Evolutionary conservation across 2,797 vertebrate genomes (phyloP).

Genomic region (Esox lucius): DNA sequence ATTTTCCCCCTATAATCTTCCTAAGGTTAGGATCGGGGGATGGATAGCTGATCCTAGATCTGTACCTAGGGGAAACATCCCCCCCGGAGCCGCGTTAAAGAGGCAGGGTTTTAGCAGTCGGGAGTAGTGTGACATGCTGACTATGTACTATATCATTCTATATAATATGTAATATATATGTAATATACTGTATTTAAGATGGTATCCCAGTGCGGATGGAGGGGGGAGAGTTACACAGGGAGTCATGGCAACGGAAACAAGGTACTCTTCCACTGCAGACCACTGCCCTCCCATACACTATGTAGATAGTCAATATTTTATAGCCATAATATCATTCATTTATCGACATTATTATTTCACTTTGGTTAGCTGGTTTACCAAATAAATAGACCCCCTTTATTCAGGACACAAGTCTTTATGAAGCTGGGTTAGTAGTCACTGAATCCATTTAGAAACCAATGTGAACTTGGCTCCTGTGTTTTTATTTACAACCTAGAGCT

Average conservation of each 20-base stretch:
- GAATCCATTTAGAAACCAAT: neutral
- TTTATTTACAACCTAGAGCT: neutral
- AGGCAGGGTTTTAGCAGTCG: constrained; percentile 1
- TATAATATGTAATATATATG: constrained; percentile 4
- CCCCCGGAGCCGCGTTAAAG: neutral
- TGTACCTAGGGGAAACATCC: neutral
- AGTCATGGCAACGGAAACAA: constrained; percentile 29
- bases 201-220: constrained; percentile 34
- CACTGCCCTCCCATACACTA: constrained; percentile 1
- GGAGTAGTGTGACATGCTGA: constrained; percentile 25
- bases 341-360: constrained; percentile 15
- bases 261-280: constrained; percentile 34
- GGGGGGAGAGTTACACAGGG: constrained; percentile 33
- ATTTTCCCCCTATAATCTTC: neutral
- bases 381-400: too few species aligned
- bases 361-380: neutral
- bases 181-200: constrained; percentile 42
- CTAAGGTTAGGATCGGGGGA: neutral
- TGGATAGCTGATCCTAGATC: neutral
- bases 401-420: neutral
- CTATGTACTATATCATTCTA: constrained; percentile 17
- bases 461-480: neutral
- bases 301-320: neutral
- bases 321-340: constrained; percentile 1
- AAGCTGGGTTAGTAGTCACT: neutral